phyloP scores from a whole-genome alignment of 2,113 vertebrate genomes.

The Scortum barcoo region DNA sequence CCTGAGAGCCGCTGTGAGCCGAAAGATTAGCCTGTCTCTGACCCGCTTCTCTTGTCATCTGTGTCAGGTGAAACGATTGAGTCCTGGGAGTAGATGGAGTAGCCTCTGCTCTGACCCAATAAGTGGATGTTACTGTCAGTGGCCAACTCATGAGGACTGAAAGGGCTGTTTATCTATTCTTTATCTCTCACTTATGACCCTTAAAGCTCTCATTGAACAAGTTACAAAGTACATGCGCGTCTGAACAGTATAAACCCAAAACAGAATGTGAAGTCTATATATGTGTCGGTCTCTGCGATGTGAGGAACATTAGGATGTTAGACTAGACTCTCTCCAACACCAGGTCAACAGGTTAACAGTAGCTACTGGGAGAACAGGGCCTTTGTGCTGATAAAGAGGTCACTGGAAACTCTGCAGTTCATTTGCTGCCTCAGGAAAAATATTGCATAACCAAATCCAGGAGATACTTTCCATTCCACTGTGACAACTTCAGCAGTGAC shows the following conservation, averaged over 20 bases:
- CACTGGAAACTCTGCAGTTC: constrained; percentile 56
- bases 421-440: constrained; percentile 44
- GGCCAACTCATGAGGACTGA: constrained; percentile 27
- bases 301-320: not conserved
- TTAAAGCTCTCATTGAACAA: not conserved
- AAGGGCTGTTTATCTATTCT: constrained; percentile 5
- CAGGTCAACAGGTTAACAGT: constrained; percentile 31
- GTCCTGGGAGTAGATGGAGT: constrained; percentile 30
- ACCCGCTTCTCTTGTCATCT: constrained; percentile 63
- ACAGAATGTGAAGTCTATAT: not conserved
- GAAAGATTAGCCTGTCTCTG: constrained; percentile 65
- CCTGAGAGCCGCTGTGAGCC: constrained; percentile 46
- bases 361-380: constrained; percentile 20
- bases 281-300: not conserved
- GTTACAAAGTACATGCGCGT: not conserved
- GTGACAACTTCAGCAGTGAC: constrained; percentile 41
- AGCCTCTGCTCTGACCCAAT: constrained; percentile 8
- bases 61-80: constrained; percentile 54
- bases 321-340: constrained; percentile 7
- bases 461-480: constrained; percentile 44
- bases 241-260: not conserved
- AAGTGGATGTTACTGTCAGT: constrained; percentile 23
- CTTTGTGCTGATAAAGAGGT: constrained; percentile 43
- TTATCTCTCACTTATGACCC: constrained; percentile 18
- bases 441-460: constrained; percentile 51